phyloP scores from a whole-genome alignment of 1,140 invertebrate species.

The Aphidius ervi region DNA sequence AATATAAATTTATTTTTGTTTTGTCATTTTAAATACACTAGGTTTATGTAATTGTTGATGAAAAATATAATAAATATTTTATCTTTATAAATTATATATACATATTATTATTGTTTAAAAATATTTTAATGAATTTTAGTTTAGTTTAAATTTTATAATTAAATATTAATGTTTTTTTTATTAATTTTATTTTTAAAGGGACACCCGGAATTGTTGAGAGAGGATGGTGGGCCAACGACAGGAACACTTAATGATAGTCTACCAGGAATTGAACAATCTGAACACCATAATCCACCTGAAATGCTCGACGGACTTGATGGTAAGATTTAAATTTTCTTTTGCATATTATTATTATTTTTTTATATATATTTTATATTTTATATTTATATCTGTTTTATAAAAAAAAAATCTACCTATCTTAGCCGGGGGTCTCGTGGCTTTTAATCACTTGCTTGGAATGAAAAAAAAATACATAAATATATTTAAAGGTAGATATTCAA shows the following conservation, averaged over 20 bases:
- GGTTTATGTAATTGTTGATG: no score
- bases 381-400: not conserved
- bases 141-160: not conserved
- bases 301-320: constrained; percentile 53
- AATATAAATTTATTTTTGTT: no score
- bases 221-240: constrained; percentile 44
- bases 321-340: constrained; percentile 39
- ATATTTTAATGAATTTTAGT: not conserved
- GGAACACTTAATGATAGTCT: constrained; percentile 46
- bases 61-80: no score
- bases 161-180: not conserved
- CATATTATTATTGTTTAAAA: not conserved
- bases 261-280: constrained; percentile 46
- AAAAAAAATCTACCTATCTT: not conserved
- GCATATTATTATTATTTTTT: constrained; percentile 27
- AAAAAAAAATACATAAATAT: no score
- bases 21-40: no score
- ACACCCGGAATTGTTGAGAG: constrained; percentile 46
- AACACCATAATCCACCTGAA: constrained; percentile 51
- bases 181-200: constrained; percentile 38
- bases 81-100: no score
- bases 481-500: no score
- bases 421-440: no score
- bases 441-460: no score
- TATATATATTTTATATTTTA: constrained; percentile 16